Percentiles rank a stretch among this genome's conserved stretches.
Evolutionary conservation across 2,888 invertebrate genomes (phyloP).

Genomic region (Hydroisotoma schaefferi): DNA sequence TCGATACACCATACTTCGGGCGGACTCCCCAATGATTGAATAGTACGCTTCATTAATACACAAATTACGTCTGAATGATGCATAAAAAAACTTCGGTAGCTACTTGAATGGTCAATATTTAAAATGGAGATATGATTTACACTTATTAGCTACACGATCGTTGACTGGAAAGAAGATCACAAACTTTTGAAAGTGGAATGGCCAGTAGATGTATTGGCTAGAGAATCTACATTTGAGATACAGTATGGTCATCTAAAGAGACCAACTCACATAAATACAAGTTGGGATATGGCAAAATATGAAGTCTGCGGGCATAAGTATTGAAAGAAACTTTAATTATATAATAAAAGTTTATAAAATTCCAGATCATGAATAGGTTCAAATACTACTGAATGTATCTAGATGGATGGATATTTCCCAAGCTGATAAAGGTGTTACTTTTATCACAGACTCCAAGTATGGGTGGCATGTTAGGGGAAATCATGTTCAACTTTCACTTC

Average conservation of each 20-base stretch:
- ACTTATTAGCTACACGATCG: slow-evolving; percentile 50
- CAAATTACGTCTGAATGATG: not conserved
- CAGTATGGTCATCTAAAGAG: slow-evolving; percentile 55
- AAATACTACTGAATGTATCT: not conserved
- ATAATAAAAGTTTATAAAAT: slow-evolving; percentile 32
- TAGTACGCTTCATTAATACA: not conserved
- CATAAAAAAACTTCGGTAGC: not conserved
- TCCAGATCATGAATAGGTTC: too few relatives aligned
- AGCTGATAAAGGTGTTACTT: slow-evolving; percentile 53
- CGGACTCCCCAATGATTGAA: slow-evolving; percentile 53
- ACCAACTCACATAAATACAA: slow-evolving; percentile 56
- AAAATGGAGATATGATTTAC: not conserved
- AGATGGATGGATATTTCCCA: slow-evolving; percentile 56
- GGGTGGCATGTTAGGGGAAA: slow-evolving; percentile 54
- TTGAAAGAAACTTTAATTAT: too few relatives aligned
- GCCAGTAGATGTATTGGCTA: slow-evolving; percentile 51
- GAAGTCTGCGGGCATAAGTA: slow-evolving; percentile 57
- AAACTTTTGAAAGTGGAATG: slow-evolving; percentile 57
- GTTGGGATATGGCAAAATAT: slow-evolving; percentile 57
- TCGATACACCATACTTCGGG: slow-evolving; percentile 53
- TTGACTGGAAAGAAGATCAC: slow-evolving; percentile 55
- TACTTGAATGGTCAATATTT: not conserved
- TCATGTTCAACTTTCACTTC: slow-evolving; percentile 53
- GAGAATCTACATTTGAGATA: slow-evolving; percentile 54
- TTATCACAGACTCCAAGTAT: slow-evolving; percentile 56